Conservation (phyloP, 2,113 vertebrate species). For the Anarrhichthys ocellatus region DNA sequence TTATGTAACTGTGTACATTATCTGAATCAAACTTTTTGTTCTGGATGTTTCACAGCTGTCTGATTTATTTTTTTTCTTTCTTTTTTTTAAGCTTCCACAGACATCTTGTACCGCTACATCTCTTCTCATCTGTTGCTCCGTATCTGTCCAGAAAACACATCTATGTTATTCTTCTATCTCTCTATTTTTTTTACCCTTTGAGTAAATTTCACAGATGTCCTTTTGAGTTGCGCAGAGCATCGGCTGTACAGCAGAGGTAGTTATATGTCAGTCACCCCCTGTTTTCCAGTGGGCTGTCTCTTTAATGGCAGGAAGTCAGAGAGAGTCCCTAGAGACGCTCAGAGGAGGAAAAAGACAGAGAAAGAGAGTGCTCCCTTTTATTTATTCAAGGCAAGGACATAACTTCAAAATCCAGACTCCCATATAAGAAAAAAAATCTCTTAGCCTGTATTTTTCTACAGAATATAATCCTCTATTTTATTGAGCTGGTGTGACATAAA, state of each 20-base stretch:
- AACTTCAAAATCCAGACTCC: constrained; percentile 21
- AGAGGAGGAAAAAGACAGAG: constrained; percentile 51
- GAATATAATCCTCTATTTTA: constrained; percentile 16
- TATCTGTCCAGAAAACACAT: background rate
- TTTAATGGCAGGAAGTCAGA: constrained; percentile 82
- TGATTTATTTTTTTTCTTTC: background rate
- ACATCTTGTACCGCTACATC: background rate
- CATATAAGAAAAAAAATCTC: background rate
- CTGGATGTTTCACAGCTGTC: constrained; percentile 47
- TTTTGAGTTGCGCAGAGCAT: constrained; percentile 52
- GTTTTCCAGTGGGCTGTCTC: constrained; percentile 73
- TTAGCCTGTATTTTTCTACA: background rate
- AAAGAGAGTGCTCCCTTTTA: constrained; percentile 60
- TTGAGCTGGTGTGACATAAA: background rate
- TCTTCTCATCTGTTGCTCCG: background rate
- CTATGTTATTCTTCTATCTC: background rate
- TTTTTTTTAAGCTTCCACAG: background rate
- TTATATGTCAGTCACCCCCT: constrained; percentile 71
- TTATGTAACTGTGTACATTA: constrained; percentile 52
- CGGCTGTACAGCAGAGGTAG: constrained; percentile 63
- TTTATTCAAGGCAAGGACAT: constrained; percentile 57
- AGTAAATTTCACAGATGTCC: constrained; percentile 71
- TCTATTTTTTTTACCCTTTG: constrained; percentile 31
- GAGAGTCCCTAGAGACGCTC: constrained; percentile 60
- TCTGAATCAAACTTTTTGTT: constrained; percentile 35